A percentile compares a stretch with the other conserved stretches of the same genome.
phyloP scores from a whole-genome alignment of 2,888 invertebrate genomes.

The Macrosoma leucophasiata region DNA sequence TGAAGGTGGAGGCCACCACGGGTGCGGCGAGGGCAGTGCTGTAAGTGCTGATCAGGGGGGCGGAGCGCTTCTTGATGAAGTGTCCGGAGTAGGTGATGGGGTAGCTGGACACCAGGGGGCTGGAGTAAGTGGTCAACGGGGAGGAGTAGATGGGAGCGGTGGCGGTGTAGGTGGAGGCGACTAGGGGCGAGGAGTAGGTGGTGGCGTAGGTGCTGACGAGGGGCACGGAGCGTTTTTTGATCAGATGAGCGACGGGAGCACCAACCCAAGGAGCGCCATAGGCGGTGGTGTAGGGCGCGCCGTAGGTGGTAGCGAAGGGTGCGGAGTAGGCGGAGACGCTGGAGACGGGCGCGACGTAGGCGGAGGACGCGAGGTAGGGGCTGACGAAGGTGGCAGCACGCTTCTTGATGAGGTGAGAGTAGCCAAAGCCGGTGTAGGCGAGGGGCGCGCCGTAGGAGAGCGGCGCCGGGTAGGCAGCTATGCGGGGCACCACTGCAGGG shows the following conservation, averaged over 20 bases:
- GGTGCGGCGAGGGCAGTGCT: neutral
- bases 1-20: neutral
- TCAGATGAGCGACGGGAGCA: neutral
- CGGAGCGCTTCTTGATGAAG: conserved; percentile 23
- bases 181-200: neutral
- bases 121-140: conserved; percentile 4
- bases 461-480: too few species aligned
- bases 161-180: conserved; percentile 19
- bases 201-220: neutral
- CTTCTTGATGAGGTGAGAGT: conserved; percentile 29
- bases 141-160: conserved; percentile 19
- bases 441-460: too few species aligned
- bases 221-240: neutral
- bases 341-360: conserved; percentile 24
- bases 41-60: neutral
- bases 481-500: too few species aligned
- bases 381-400: conserved; percentile 21
- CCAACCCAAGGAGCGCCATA: neutral
- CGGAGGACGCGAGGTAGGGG: conserved; percentile 14
- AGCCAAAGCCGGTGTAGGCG: conserved; percentile 19
- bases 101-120: conserved; percentile 15
- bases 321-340: conserved; percentile 31
- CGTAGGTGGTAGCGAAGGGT: conserved; percentile 26
- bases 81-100: conserved; percentile 16
- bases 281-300: conserved; percentile 6